Percentiles rank a stretch among this genome's conserved stretches.
These are phyloP conservation scores for Heliopora coerulea DNA, from an alignment of 92 coral and sea anemone genomes.

Conservation along the genomic window DNA sequence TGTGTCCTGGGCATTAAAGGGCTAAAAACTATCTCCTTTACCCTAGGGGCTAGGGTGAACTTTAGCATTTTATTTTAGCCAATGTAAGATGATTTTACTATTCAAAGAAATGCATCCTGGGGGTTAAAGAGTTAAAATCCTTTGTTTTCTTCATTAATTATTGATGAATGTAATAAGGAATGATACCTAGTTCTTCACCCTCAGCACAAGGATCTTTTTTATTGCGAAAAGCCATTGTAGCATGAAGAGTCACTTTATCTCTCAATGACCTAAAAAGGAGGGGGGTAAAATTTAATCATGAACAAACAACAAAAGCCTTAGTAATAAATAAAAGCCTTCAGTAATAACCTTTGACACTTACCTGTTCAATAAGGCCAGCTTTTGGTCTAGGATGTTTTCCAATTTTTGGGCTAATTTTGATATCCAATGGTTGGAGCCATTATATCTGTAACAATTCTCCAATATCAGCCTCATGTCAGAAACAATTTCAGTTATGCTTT, in stretches of 20 bases:
- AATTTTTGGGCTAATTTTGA: constrained; percentile 92
- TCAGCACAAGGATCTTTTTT: constrained; percentile 46
- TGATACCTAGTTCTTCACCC: constrained; percentile 46
- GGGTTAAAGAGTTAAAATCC: no score
- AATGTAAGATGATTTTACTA: no score
- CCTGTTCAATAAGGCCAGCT: constrained; percentile 91
- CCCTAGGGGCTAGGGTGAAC: no score
- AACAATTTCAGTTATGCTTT: constrained; percentile 83
- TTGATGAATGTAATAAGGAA: no score
- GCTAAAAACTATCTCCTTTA: no score
- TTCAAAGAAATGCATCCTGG: no score
- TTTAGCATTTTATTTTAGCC: no score
- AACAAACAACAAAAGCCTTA: neutral
- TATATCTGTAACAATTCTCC: constrained; percentile 95
- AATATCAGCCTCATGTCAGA: constrained; percentile 83
- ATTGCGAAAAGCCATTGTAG: constrained; percentile 84
- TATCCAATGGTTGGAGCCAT: constrained; percentile 94
- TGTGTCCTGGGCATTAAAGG: no score
- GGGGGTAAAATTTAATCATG: no score
- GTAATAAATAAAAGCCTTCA: neutral
- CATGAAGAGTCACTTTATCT: constrained; percentile 81
- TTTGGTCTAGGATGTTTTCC: constrained; percentile 93
- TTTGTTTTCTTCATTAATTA: no score
- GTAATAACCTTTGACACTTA: constrained; percentile 2
- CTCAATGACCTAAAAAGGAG: constrained; percentile 73